Percentiles rank a stretch among this genome's conserved stretches.
phyloP scores from a whole-genome alignment of 2,113 vertebrate species.

The Solenodon paradoxus region DNA sequence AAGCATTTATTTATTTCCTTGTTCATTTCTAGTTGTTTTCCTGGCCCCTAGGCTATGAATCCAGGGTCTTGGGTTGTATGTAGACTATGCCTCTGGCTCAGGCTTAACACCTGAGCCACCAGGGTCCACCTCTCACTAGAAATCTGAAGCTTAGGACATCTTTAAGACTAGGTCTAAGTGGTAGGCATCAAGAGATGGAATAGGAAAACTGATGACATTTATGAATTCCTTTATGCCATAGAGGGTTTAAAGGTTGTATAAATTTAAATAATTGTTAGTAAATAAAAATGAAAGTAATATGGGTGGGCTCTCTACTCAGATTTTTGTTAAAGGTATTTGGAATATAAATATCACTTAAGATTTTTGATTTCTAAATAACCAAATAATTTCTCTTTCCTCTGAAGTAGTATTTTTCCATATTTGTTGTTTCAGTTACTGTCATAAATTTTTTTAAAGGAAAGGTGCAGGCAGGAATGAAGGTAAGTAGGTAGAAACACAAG shows the following conservation, averaged over 20 bases:
- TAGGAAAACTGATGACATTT: neutral
- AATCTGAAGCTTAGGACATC: neutral
- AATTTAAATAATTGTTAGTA: slow-evolving; percentile 5
- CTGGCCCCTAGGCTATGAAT: too few relatives aligned
- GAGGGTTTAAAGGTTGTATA: neutral
- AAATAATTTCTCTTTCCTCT: neutral
- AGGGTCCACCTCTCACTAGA: neutral
- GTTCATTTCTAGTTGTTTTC: too few relatives aligned
- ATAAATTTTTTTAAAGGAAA: too few relatives aligned
- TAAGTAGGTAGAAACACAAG: too few relatives aligned
- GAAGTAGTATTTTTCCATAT: neutral
- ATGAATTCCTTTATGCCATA: neutral
- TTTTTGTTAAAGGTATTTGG: neutral
- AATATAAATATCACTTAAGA: neutral
- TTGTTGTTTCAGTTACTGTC: neutral
- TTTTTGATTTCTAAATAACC: neutral
- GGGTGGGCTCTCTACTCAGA: accelerated
- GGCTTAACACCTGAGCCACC: too few relatives aligned
- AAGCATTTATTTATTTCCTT: too few relatives aligned
- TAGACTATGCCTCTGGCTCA: too few relatives aligned
- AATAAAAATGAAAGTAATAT: neutral
- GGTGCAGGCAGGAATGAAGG: too few relatives aligned
- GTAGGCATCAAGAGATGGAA: neutral
- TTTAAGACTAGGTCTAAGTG: neutral
- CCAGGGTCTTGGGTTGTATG: too few relatives aligned